Percentiles rank a stretch among this genome's conserved stretches.
phyloP scores from a whole-genome alignment of 2,797 vertebrate genomes.

The Mus spretus region DNA sequence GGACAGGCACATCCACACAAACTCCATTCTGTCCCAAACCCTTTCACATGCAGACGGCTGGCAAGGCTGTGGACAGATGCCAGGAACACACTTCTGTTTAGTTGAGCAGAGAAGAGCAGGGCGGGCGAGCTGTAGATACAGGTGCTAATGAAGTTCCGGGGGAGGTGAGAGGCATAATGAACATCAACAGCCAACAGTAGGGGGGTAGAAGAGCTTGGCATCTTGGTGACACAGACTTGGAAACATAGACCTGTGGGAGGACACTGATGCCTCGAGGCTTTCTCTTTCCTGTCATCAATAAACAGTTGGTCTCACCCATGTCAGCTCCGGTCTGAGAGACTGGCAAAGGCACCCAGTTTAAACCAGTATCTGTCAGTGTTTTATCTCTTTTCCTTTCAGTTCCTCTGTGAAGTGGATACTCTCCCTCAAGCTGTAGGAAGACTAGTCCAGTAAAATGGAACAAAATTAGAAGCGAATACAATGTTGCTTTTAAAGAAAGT shows the following conservation, averaged over 20 bases:
- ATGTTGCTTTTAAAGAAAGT: background rate
- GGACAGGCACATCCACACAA: background rate
- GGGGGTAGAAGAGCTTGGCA: background rate
- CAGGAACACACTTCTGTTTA: constrained; percentile 1
- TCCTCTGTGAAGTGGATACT: background rate
- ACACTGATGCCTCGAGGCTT: background rate
- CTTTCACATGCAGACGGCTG: background rate
- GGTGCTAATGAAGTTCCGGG: constrained; percentile 39
- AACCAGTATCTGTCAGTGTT: background rate
- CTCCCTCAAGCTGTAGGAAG: background rate
- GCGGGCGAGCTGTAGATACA: constrained; percentile 24
- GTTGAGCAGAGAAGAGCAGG: constrained; percentile 39
- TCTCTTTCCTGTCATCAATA: background rate
- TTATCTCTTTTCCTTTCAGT: background rate
- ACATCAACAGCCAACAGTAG: background rate
- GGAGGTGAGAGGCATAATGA: constrained; percentile 51
- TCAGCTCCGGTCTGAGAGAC: background rate
- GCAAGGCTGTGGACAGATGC: background rate
- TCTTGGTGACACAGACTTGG: background rate
- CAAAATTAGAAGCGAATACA: background rate
- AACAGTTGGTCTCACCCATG: background rate
- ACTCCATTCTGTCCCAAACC: background rate
- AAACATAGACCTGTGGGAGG: background rate
- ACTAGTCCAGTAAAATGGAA: background rate
- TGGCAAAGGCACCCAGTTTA: background rate